Evolutionary conservation across 2,797 vertebrate genomes (phyloP).

Genomic region (Eospalax fontanierii): DNA sequence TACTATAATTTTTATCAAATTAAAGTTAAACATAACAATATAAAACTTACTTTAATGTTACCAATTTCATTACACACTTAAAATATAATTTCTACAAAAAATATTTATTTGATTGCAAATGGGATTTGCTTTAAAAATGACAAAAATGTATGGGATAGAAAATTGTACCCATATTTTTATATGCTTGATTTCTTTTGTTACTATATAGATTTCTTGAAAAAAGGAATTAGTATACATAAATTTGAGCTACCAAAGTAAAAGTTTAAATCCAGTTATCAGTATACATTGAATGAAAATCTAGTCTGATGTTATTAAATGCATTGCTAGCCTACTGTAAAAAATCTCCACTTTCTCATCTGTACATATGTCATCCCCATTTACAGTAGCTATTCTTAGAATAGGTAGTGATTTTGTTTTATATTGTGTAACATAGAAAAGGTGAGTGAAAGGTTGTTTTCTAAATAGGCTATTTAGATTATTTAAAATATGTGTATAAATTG

Average conservation of each 20-base stretch:
- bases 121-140: neutral
- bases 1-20: neutral
- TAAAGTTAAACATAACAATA: constrained; percentile 10
- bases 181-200: constrained; percentile 1
- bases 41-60: neutral
- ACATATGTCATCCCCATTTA: neutral
- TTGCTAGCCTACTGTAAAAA: neutral
- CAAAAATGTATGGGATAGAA: neutral
- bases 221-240: neutral
- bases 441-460: neutral
- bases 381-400: neutral
- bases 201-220: neutral
- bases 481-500: neutral
- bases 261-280: neutral
- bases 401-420: neutral
- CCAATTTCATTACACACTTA: constrained; percentile 23
- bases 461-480: neutral
- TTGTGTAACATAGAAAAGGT: neutral
- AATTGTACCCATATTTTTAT: neutral
- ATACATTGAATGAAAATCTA: neutral
- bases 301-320: neutral
- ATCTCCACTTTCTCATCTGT: neutral
- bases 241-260: neutral
- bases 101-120: neutral
- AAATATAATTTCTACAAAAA: constrained; percentile 28